Conservation (phyloP, 2,888 invertebrate genomes). For the Drosophila flavopinicola region DNA sequence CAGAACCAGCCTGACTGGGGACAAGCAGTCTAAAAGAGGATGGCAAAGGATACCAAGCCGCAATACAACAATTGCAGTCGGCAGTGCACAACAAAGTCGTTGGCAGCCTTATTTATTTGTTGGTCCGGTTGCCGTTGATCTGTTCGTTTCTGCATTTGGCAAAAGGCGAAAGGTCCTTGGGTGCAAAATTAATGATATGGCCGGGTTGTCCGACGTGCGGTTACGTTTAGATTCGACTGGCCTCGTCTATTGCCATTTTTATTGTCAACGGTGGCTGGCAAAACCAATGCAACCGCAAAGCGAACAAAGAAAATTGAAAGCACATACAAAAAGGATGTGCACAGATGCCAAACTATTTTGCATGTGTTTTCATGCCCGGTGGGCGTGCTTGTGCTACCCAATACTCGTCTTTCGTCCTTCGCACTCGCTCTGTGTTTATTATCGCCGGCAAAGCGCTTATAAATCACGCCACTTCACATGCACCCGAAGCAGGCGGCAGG, state of each 20-base stretch:
- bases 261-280: conserved; percentile 66
- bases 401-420: conserved; percentile 7
- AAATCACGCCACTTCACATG: conserved; percentile 73
- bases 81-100: conserved; percentile 69
- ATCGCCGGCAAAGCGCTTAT: conserved; percentile 74
- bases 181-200: conserved; percentile 75
- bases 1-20: neutral
- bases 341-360: conserved; percentile 63
- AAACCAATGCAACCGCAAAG: conserved; percentile 58
- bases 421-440: conserved; percentile 56
- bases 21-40: neutral
- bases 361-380: conserved; percentile 50
- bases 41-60: conserved; percentile 25
- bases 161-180: conserved; percentile 61
- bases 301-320: conserved; percentile 75
- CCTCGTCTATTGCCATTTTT: conserved; percentile 72
- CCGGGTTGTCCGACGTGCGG: conserved; percentile 40
- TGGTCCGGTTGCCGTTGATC: conserved; percentile 51
- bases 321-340: conserved; percentile 30
- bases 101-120: conserved; percentile 69
- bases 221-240: conserved; percentile 42
- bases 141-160: conserved; percentile 63
- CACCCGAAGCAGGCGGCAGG: conserved; percentile 25
- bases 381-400: conserved; percentile 34
- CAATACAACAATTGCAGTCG: conserved; percentile 32